These are phyloP conservation scores for Maniola hyperantus DNA, from an alignment of 2,888 invertebrate species.

Conservation along the genomic window DNA sequence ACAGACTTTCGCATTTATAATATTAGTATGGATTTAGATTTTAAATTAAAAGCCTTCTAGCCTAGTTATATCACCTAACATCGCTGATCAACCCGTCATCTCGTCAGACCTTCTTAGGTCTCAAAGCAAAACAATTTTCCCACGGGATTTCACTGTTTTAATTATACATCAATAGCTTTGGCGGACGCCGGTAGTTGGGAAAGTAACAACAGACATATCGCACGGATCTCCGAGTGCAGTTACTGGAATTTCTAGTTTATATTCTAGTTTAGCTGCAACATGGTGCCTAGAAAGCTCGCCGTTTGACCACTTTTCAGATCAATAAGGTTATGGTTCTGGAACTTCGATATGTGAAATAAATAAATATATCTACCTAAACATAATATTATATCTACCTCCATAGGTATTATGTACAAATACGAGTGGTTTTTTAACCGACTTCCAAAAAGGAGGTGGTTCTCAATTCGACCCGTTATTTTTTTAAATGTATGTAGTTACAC, in stretches of 20 bases:
- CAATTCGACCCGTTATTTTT: too few relatives aligned
- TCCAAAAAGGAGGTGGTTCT: too few relatives aligned
- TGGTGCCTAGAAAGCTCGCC: constrained; percentile 31
- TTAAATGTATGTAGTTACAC: too few relatives aligned
- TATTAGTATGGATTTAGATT: too few relatives aligned
- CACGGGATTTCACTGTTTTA: constrained; percentile 34
- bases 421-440: too few relatives aligned
- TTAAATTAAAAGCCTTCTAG: too few relatives aligned
- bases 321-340: constrained; percentile 17
- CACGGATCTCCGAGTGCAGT: constrained; percentile 30
- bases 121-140: constrained; percentile 14
- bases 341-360: constrained; percentile 7
- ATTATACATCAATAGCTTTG: constrained; percentile 21
- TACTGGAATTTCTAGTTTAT: constrained; percentile 32
- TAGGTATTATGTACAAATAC: too few relatives aligned
- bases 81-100: not conserved
- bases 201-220: constrained; percentile 33
- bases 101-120: constrained; percentile 6
- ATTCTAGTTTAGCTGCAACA: constrained; percentile 25
- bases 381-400: too few relatives aligned
- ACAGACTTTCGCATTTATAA: too few relatives aligned
- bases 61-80: too few relatives aligned
- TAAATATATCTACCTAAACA: not conserved
- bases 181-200: constrained; percentile 18
- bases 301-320: constrained; percentile 20